phyloP scores from a whole-genome alignment of 2,888 invertebrate genomes.

The Pyrocoelia pectoralis region DNA sequence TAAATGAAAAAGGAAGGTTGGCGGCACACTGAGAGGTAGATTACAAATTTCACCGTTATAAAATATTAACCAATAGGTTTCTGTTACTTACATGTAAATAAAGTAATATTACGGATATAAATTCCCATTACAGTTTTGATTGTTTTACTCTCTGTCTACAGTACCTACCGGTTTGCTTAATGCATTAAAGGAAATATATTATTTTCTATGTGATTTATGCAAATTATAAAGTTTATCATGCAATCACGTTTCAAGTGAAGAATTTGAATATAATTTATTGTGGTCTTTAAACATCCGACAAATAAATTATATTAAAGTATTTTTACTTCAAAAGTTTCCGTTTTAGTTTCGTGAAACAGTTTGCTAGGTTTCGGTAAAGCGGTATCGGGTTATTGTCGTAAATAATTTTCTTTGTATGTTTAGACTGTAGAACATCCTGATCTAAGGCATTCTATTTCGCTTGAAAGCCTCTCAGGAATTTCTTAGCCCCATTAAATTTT shows the following conservation, averaged over 20 bases:
- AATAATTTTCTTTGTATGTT: too few relatives aligned
- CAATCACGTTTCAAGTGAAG: background rate
- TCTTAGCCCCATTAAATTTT: too few relatives aligned
- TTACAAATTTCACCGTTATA: constrained; percentile 3
- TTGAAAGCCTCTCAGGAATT: too few relatives aligned
- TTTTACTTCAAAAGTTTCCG: too few relatives aligned
- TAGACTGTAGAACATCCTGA: too few relatives aligned
- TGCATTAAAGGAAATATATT: background rate
- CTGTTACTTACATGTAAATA: background rate
- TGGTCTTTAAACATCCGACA: too few relatives aligned
- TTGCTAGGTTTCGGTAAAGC: too few relatives aligned
- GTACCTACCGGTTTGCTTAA: background rate
- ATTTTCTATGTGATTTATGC: constrained; percentile 2
- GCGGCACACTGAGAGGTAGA: constrained; percentile 4
- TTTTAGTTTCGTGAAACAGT: too few relatives aligned
- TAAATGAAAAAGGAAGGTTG: background rate
- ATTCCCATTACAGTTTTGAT: background rate
- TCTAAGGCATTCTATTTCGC: too few relatives aligned
- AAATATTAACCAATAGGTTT: background rate
- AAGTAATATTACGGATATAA: background rate
- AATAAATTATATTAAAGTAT: too few relatives aligned
- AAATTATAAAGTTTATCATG: background rate
- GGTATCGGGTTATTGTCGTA: too few relatives aligned
- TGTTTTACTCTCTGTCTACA: background rate
- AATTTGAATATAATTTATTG: too few relatives aligned